Conservation (phyloP, 1,140 invertebrate species). For the Caenorhabditis brenneri region DNA sequence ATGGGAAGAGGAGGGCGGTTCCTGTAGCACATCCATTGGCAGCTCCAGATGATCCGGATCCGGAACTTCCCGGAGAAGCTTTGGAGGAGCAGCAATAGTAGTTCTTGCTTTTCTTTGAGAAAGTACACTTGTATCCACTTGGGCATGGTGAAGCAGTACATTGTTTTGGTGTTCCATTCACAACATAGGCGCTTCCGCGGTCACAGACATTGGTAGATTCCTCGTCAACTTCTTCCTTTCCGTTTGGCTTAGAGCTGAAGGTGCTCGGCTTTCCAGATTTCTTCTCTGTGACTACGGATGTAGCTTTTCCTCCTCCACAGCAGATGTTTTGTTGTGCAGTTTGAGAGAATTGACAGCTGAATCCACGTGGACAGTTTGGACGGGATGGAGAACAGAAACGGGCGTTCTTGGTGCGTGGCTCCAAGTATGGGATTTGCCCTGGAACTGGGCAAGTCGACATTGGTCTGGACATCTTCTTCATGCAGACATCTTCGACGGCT, state of each 20-base stretch:
- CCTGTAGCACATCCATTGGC: constrained; percentile 66
- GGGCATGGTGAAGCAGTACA: constrained; percentile 64
- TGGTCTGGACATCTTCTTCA: constrained; percentile 49
- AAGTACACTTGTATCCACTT: constrained; percentile 61
- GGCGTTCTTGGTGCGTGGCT: constrained; percentile 60
- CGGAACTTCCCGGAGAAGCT: constrained; percentile 3
- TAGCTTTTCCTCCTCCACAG: constrained; percentile 58
- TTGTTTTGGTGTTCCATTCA: constrained; percentile 66
- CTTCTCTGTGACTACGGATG: constrained; percentile 1
- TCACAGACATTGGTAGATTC: constrained; percentile 61
- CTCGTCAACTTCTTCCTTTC: neutral
- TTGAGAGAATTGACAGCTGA: constrained; percentile 64
- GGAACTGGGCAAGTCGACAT: constrained; percentile 58
- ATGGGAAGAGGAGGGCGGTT: constrained; percentile 65
- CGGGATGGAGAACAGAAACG: constrained; percentile 62
- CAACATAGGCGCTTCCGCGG: constrained; percentile 62
- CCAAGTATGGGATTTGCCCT: constrained; percentile 65
- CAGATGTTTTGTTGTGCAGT: constrained; percentile 64
- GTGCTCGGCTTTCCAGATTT: constrained; percentile 38
- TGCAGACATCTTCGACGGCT: constrained; percentile 59
- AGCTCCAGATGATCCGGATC: constrained; percentile 1
- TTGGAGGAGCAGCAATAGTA: constrained; percentile 46
- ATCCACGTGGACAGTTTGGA: constrained; percentile 61
- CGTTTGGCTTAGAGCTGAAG: constrained; percentile 37
- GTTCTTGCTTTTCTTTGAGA: constrained; percentile 62